A percentile compares a stretch with the other conserved stretches of the same genome.
phyloP scores from a whole-genome alignment of 92 coral and sea anemone genomes.

The Metridium senile region DNA sequence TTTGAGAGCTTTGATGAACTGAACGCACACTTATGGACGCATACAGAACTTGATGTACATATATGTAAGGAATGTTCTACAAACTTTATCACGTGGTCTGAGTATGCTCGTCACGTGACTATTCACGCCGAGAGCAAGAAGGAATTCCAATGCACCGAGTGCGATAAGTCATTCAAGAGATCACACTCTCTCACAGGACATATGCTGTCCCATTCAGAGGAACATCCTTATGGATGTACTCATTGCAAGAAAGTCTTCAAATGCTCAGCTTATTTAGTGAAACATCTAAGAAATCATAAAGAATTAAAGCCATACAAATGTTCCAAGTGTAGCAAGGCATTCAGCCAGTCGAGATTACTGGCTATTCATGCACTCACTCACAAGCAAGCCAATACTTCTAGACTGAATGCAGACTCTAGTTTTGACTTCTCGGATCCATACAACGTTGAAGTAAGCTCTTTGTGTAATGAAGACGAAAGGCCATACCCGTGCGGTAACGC shows the following conservation, averaged over 20 bases:
- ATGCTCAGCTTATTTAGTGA: constrained; percentile 22
- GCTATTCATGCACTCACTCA: constrained; percentile 39
- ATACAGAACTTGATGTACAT: constrained; percentile 19
- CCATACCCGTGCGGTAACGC: constrained; percentile 35
- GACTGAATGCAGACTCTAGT: background rate
- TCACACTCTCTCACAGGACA: constrained; percentile 30
- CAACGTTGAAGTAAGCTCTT: constrained; percentile 20
- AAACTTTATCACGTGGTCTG: constrained; percentile 32
- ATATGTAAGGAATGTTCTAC: constrained; percentile 26
- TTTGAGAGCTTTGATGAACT: constrained; percentile 19
- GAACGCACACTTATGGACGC: constrained; percentile 18
- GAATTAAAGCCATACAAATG: constrained; percentile 41
- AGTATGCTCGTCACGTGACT: constrained; percentile 18
- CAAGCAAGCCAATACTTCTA: constrained; percentile 16
- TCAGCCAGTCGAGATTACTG: constrained; percentile 35
- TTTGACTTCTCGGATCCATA: constrained; percentile 31
- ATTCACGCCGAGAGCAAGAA: constrained; percentile 29
- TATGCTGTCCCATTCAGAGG: constrained; percentile 30
- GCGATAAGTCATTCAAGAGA: constrained; percentile 35
- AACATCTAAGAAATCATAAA: constrained; percentile 34
- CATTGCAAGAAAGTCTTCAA: constrained; percentile 35
- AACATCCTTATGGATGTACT: constrained; percentile 43
- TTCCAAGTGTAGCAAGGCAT: constrained; percentile 29
- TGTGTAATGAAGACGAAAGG: constrained; percentile 22
- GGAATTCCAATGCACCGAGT: constrained; percentile 16